Conservation (phyloP, 2,797 vertebrate genomes). For the Sebastes iracundus region DNA sequence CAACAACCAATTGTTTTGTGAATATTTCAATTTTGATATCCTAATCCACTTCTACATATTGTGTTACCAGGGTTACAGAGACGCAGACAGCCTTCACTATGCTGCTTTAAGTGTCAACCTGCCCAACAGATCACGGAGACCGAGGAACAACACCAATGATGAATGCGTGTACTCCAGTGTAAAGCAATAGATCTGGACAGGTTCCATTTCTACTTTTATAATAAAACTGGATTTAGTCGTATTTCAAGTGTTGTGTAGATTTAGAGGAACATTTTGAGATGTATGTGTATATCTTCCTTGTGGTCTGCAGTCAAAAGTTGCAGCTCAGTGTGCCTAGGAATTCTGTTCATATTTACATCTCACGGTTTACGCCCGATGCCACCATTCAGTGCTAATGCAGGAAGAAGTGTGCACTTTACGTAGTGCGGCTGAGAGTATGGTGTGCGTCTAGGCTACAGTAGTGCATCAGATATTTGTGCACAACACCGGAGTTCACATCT, state of each 20-base stretch:
- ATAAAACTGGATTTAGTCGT: neutral
- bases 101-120: neutral
- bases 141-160: neutral
- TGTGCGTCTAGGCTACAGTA: no score
- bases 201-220: neutral
- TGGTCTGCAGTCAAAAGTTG: neutral
- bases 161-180: constrained; percentile 10
- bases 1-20: no score
- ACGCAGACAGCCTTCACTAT: constrained; percentile 5
- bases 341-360: neutral
- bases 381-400: no score
- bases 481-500: no score
- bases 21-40: no score
- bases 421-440: neutral
- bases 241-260: neutral
- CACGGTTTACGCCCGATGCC: neutral
- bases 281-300: neutral
- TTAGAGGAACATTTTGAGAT: no score
- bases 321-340: no score
- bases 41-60: neutral
- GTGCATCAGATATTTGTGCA: no score
- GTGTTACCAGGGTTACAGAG: neutral
- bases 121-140: neutral
- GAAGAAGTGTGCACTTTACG: neutral
- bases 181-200: neutral